Base-by-base conservation (phyloP, 2,113 vertebrate genomes). In the Jaculus jaculus region DNA sequence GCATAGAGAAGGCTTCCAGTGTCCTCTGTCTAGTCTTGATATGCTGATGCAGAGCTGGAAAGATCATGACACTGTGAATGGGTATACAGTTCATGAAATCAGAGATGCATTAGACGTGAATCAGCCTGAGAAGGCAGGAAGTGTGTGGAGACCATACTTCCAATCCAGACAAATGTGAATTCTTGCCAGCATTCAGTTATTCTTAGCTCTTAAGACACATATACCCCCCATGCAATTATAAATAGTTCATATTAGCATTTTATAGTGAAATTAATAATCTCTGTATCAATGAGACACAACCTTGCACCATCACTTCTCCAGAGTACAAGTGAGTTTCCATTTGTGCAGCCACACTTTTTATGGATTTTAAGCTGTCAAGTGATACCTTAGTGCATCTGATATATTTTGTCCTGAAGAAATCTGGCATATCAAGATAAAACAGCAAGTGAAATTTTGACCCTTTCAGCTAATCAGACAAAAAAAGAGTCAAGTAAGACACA, bases 41-140 rank as follows among this genome's bases (percentile, higher is more conserved):
- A 47, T 3, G 13, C 1, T 20, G 68, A 21, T 34, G 3, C 10
- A 37, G 20, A 1, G 1, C 15, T 34, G n/a, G 42, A 87, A 73
- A 28, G 24, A 5, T 2, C 1, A 4, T 47, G 23, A 2, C 18
- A 6, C 13, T 26, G 9, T 66, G 9, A 81, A 17, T 15, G 10
- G 16, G 8, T 23, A n/a, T 12, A 7, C n/a, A 0, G 32, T 3
- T 4, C 20, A 3, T 20, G 28, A 30, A 2, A 28, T 58, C 30
- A 65, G 13, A 66, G 68, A 39, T 20, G 0, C 1, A 0, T 15
- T 37, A 86, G 16, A 68, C 73, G 32, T 13, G 1, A 4, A 37
- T 28, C 10, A 81, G 21, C 18, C 28, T 32, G 7, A 39, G 20
- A 61, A 47, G 32, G 26, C 17, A 13, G 18, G 28, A 80, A 13